Conservation (phyloP, 2,113 vertebrate species). For the Amphiprion ocellaris region DNA sequence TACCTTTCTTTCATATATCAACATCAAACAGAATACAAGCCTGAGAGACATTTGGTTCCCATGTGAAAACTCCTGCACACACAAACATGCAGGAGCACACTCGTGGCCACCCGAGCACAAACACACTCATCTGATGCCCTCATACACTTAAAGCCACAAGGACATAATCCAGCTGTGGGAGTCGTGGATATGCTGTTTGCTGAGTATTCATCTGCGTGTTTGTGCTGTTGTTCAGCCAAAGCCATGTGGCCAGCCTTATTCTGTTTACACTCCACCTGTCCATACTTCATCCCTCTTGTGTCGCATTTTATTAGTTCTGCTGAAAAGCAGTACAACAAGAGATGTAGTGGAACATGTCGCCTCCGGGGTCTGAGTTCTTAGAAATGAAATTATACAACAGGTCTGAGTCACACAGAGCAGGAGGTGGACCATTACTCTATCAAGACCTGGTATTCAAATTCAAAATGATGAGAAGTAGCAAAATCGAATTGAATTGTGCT, state of each 20-base stretch:
- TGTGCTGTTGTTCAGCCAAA: constrained; percentile 19
- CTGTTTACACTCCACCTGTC: constrained; percentile 56
- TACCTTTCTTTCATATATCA: too few species aligned
- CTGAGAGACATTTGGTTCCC: not conserved
- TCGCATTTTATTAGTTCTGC: constrained; percentile 42
- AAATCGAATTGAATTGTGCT: not conserved
- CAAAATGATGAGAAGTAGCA: constrained; percentile 1
- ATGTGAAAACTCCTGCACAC: not conserved
- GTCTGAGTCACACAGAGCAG: constrained; percentile 10
- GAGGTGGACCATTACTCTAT: not conserved
- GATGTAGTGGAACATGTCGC: not conserved
- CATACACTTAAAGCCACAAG: not conserved
- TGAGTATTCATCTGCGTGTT: not conserved
- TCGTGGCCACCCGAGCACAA: constrained; percentile 17
- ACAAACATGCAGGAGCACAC: not conserved
- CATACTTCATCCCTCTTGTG: constrained; percentile 29
- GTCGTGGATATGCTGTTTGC: constrained; percentile 3
- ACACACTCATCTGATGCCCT: constrained; percentile 16
- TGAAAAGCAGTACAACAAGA: constrained; percentile 6
- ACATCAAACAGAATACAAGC: constrained; percentile 4
- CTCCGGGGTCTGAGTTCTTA: not conserved
- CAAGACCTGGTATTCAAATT: not conserved
- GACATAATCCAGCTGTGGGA: constrained; percentile 37
- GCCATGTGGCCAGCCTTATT: constrained; percentile 26
- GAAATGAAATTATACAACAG: constrained; percentile 31